These are phyloP conservation scores for Endotricha flammealis DNA, from an alignment of 2,888 invertebrate genomes.

Conservation along the genomic window DNA sequence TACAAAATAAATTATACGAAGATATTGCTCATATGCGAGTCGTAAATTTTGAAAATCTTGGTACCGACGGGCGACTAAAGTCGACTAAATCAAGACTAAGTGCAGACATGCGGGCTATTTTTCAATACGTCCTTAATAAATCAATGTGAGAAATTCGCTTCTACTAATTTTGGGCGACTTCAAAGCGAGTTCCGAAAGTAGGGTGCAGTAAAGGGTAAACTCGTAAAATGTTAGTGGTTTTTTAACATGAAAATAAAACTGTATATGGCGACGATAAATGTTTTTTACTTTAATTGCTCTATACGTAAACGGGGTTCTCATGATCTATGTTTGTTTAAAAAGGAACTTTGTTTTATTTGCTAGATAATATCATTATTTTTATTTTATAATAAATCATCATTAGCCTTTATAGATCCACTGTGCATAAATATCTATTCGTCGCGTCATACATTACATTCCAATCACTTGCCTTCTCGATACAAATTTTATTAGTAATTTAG, in stretches of 20 bases:
- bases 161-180: conserved; percentile 57
- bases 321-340: neutral
- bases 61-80: conserved; percentile 46
- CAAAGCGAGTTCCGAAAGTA: conserved; percentile 53
- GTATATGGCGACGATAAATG: conserved; percentile 16
- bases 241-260: conserved; percentile 18
- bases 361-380: too few relatives aligned
- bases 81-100: conserved; percentile 71
- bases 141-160: conserved; percentile 67
- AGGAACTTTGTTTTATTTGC: too few relatives aligned
- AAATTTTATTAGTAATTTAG: too few relatives aligned
- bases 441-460: too few relatives aligned
- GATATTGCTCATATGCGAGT: conserved; percentile 41
- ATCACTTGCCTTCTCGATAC: too few relatives aligned
- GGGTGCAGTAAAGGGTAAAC: conserved; percentile 35
- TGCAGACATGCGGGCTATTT: conserved; percentile 56
- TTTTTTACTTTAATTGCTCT: conserved; percentile 22
- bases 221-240: conserved; percentile 31
- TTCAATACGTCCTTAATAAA: conserved; percentile 66
- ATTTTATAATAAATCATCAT: too few relatives aligned
- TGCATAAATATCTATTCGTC: too few relatives aligned
- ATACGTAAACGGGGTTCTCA: conserved; percentile 16
- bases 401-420: too few relatives aligned
- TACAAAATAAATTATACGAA: conserved; percentile 17
- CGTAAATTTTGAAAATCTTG: conserved; percentile 58